These are phyloP conservation scores for Salmo trutta DNA, from an alignment of 2,797 vertebrate species.

Conservation along the genomic window DNA sequence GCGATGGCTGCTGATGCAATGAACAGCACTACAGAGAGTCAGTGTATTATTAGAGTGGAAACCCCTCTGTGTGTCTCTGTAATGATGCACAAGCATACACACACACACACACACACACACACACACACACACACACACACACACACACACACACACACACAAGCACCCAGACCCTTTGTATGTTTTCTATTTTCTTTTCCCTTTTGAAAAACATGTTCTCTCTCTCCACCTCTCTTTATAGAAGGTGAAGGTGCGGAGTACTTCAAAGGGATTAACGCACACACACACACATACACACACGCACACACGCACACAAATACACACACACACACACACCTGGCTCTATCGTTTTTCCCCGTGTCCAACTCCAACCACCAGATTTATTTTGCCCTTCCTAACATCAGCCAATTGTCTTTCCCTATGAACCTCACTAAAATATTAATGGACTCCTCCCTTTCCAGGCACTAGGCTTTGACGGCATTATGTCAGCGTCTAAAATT, in stretches of 20 bases:
- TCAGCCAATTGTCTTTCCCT: conserved; percentile 49
- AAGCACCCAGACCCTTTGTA: background rate
- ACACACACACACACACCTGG: conserved; percentile 17
- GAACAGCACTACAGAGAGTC: background rate
- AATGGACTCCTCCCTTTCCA: conserved; percentile 43
- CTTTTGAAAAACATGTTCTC: background rate
- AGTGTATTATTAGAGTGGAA: too few species aligned
- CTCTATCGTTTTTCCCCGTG: background rate
- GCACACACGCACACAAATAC: conserved; percentile 11
- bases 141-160: background rate
- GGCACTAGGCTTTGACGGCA: conserved; percentile 34
- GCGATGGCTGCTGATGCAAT: background rate
- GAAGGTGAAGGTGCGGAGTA: conserved; percentile 26
- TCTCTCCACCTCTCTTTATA: conserved; percentile 29
- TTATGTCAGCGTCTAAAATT: conserved; percentile 53
- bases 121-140: background rate
- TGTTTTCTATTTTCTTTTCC: background rate
- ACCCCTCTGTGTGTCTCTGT: background rate
- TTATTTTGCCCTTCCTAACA: conserved; percentile 29
- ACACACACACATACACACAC: conserved; percentile 18
- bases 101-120: background rate
- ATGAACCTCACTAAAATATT: conserved; percentile 54
- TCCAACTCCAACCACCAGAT: background rate
- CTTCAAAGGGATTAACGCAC: conserved; percentile 42
- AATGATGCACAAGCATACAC: background rate